A percentile compares a stretch with the other conserved stretches of the same genome.
Evolutionary conservation across 2,888 invertebrate genomes (phyloP).

Genomic region (Julus scanicus): DNA sequence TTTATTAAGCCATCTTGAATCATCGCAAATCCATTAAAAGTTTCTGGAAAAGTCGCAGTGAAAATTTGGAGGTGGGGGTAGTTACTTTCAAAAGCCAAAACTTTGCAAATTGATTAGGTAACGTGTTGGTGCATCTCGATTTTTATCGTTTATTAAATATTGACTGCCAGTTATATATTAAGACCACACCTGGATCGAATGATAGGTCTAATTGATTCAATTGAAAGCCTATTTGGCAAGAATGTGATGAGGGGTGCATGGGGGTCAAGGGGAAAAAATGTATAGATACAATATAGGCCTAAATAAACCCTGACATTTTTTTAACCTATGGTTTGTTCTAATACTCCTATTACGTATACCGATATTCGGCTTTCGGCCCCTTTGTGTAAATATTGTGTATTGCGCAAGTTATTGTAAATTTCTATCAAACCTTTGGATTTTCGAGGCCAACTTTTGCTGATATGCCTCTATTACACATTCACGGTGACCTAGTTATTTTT

Average conservation of each 20-base stretch:
- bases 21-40: neutral
- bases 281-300: neutral
- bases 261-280: neutral
- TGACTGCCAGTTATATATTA: neutral
- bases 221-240: neutral
- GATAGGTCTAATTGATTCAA: neutral
- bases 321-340: neutral
- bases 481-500: slow-evolving; percentile 43
- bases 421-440: slow-evolving; percentile 41
- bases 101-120: neutral
- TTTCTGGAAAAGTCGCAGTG: neutral
- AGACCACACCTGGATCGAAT: neutral
- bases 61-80: neutral
- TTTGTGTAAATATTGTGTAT: neutral
- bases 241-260: neutral
- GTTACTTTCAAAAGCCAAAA: neutral
- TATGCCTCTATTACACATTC: slow-evolving; percentile 12
- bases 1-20: slow-evolving; percentile 1
- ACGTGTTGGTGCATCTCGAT: slow-evolving; percentile 28
- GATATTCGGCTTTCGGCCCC: neutral
- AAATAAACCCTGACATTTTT: neutral
- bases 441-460: slow-evolving; percentile 38
- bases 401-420: slow-evolving; percentile 37
- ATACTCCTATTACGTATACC: neutral
- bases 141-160: slow-evolving; percentile 27